Conservation (phyloP, 2,888 invertebrate genomes). For the Ormia ochracea region DNA sequence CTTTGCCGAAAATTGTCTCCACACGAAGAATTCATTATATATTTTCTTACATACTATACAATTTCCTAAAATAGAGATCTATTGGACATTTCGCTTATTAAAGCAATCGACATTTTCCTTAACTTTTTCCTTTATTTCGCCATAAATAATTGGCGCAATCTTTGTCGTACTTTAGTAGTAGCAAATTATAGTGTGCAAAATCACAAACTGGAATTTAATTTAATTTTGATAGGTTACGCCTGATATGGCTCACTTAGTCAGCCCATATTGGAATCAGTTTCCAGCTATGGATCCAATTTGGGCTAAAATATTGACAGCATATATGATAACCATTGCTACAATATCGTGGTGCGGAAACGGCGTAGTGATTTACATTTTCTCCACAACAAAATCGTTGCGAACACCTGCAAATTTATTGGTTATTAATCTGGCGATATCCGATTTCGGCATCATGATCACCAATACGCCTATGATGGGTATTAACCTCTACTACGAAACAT, state of each 20-base stretch:
- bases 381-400: constrained; percentile 79
- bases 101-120: too few species aligned
- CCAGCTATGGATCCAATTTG: constrained; percentile 93
- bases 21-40: too few species aligned
- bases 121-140: too few species aligned
- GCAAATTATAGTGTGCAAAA: too few species aligned
- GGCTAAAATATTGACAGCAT: constrained; percentile 88
- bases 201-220: not conserved
- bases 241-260: constrained; percentile 83
- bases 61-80: too few species aligned
- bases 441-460: constrained; percentile 89
- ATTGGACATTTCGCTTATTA: too few species aligned
- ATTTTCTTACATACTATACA: too few species aligned
- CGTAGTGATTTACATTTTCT: constrained; percentile 75
- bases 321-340: constrained; percentile 85
- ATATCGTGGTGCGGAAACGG: constrained; percentile 76
- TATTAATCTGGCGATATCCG: constrained; percentile 92
- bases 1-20: too few species aligned
- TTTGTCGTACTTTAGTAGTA: too few species aligned
- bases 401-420: constrained; percentile 94
- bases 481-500: constrained; percentile 76
- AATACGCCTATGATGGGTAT: constrained; percentile 77
- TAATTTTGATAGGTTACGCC: constrained; percentile 77
- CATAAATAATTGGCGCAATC: too few species aligned
- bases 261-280: constrained; percentile 90